These are phyloP conservation scores for Buceros bicornis DNA, from an alignment of 2,797 vertebrate species.

Conservation along the genomic window DNA sequence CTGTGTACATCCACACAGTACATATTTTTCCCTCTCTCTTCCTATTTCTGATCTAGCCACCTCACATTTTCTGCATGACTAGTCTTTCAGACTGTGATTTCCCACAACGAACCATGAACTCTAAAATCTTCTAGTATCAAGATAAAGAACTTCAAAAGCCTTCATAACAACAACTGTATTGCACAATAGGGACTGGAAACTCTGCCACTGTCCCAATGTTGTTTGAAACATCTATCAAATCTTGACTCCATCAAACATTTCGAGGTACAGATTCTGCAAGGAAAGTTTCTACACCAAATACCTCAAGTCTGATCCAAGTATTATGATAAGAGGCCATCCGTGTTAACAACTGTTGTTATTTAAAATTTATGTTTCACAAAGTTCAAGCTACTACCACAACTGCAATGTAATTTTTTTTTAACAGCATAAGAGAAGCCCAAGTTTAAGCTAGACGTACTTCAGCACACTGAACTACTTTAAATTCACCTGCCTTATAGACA, in stretches of 20 bases:
- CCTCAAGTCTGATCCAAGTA: background rate
- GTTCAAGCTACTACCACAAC: background rate
- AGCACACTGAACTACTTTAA: background rate
- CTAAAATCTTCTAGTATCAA: background rate
- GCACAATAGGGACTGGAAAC: background rate
- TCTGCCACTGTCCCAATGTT: background rate
- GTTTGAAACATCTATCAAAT: background rate
- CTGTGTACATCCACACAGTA: background rate
- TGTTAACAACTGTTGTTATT: background rate
- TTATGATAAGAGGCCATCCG: background rate
- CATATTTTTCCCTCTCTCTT: background rate
- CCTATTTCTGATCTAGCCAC: background rate
- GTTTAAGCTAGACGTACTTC: background rate
- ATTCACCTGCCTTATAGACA: background rate
- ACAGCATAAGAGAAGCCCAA: background rate
- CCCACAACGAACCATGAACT: background rate
- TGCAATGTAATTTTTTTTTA: background rate
- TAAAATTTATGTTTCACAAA: background rate
- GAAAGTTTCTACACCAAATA: background rate
- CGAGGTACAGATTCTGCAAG: background rate
- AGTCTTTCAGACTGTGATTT: background rate
- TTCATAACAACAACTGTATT: background rate
- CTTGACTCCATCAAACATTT: background rate
- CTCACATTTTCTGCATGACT: background rate
- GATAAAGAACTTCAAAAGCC: background rate